Evolutionary conservation across 1,140 invertebrate species (phyloP), one percentile per base, ranked within the genome.

Genomic region (Brachionus rotundiformis): DNA sequence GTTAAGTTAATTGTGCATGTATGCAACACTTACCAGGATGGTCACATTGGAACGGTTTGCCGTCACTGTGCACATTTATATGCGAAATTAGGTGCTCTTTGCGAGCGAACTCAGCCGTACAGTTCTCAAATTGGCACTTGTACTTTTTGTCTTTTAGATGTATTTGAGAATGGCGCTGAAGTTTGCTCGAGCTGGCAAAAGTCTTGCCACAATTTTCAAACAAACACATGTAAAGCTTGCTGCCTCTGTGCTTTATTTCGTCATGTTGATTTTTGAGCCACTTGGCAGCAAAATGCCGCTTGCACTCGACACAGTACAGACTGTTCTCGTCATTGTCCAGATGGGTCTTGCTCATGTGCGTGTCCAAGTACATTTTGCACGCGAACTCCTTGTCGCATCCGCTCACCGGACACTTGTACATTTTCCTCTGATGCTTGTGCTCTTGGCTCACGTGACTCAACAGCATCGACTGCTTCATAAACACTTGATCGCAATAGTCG

Each of bases 391-490:
- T 41, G 23, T 25, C 10, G 19, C 68, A 73, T 19, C 68, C 68
- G 8, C n/a, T 11, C 23, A 73, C 25, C 10, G 4, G 13, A 27
- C 68, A 73, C n/a, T 73, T 73, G 36, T 44, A 47, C 10, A 25
- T 44, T 73, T 73, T 73, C 13, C 25, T 19, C 19, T 73, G 36
- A 19, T 44, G 41, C 44, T 73, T 73, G 25, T 73, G 68, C 1
- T 3, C 19, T 3, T 25, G 7, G n/a, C 68, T 73, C 36, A 73
- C 23, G 44, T 73, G 68, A 25, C 36, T 44, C 8, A 73, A 25
- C 36, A 73, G 36, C 39, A 73, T 44, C 16, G 68, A 73, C 41
- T 73, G 68, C 23, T 73, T 73, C 68, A 73, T 73, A 16, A 73
- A 73, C 5, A 16, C 25, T 27, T 47, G 36, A 2, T 27, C 16